These are phyloP conservation scores for Dasypus novemcinctus DNA, from an alignment of 2,113 vertebrate genomes.

Conservation along the genomic window DNA sequence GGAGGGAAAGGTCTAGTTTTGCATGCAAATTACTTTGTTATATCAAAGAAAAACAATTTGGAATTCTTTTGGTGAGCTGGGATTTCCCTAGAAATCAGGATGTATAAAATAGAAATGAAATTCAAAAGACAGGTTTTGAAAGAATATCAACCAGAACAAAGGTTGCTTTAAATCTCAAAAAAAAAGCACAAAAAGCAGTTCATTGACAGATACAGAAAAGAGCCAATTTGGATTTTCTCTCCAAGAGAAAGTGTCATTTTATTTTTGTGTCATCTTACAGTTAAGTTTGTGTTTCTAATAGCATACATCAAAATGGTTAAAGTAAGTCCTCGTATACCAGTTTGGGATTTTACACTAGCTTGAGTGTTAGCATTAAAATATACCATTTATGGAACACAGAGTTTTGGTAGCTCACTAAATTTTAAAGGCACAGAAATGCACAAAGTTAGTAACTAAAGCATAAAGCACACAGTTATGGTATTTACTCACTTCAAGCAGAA, in stretches of 20 bases:
- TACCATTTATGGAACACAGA: slow-evolving; percentile 10
- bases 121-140: background rate
- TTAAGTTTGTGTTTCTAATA: slow-evolving; percentile 44
- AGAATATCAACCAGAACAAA: background rate
- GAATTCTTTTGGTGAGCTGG: background rate
- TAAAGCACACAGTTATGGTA: background rate
- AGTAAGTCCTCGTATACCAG: slow-evolving; percentile 2
- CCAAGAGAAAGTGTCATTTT: background rate
- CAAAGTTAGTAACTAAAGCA: background rate
- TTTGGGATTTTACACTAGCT: slow-evolving; percentile 14
- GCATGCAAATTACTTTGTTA: background rate
- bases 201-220: background rate
- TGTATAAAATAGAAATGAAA: slow-evolving; percentile 15
- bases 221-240: slow-evolving; percentile 8
- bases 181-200: slow-evolving; percentile 31
- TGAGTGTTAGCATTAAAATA: background rate
- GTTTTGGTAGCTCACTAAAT: slow-evolving; percentile 29
- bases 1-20: background rate
- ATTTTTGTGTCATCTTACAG: background rate
- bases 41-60: slow-evolving; percentile 12
- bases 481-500: slow-evolving; percentile 54
- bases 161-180: slow-evolving; percentile 36
- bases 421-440: slow-evolving; percentile 35
- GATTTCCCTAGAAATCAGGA: slow-evolving; percentile 27
- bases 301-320: slow-evolving; percentile 1